Evolutionary conservation across 1,140 invertebrate species (phyloP).

Genomic region (Trichogramma pretiosum): DNA sequence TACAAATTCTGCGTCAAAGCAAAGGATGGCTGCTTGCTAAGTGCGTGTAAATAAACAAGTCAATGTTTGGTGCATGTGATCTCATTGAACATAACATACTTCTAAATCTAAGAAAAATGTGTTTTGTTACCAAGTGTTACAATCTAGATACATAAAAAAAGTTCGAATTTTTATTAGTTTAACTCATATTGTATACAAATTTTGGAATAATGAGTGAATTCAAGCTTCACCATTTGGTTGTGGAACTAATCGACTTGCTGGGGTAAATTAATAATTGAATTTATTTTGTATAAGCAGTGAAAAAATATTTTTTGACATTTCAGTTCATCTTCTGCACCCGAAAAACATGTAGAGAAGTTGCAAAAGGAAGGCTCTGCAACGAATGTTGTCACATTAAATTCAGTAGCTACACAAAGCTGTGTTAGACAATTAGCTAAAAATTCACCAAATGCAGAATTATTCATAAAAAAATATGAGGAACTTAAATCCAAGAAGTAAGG

Average conservation of each 20-base stretch:
- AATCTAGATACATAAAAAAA: no score
- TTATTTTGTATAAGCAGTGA: conserved; percentile 9
- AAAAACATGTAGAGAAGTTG: conserved; percentile 45
- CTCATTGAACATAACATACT: no score
- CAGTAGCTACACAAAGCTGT: conserved; percentile 36
- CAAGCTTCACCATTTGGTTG: conserved; percentile 44
- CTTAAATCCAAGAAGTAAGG: conserved; percentile 47
- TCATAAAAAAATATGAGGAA: conserved; percentile 47
- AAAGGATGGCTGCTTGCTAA: no score
- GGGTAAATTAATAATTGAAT: conserved; percentile 34
- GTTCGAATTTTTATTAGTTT: no score
- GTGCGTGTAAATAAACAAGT: no score
- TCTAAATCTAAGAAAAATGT: no score
- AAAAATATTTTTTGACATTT: conserved; percentile 8
- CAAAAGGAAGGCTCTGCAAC: conserved; percentile 36
- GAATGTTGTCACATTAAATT: conserved; percentile 24
- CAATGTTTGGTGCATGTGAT: no score
- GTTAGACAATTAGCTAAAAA: conserved; percentile 40
- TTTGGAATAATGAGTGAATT: conserved; percentile 46
- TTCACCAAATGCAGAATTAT: conserved; percentile 38
- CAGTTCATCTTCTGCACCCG: conserved; percentile 42
- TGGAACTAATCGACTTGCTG: conserved; percentile 40
- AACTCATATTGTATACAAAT: no score
- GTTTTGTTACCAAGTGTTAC: no score
- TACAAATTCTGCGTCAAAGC: no score